Base-by-base conservation (phyloP, 2,113 vertebrate genomes). In the Andinoacara biseriatus region DNA sequence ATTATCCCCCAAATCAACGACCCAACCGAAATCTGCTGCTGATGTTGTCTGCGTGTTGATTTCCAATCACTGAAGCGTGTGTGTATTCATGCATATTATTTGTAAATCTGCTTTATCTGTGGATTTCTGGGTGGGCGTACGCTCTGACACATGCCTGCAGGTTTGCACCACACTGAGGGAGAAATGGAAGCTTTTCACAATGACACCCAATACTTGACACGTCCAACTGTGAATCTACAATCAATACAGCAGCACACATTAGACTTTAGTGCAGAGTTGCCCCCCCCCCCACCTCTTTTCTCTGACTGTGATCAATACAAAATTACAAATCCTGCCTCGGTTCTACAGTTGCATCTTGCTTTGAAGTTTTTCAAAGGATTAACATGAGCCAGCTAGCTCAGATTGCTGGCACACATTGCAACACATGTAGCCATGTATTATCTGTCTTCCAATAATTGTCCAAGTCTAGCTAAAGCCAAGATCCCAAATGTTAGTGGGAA, bases 191-290 rank as follows among this genome's bases (percentile, higher is more conserved):
- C 81, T 90, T 91, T 91, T 93, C 69, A 83, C 84, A 61, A 24
- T 79, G 84, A 90, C 91, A 90, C 91, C 86, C 91, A 58, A 90
- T 92, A 81, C 82, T 33, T 61, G 65, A 88, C 84, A 81, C 58
- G 5, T 87, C 80, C 80, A 81, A 69, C 81, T 89, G 91, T 84
- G 89, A 92, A 83, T 87, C 79, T 38, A 20, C 74, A 76, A 67
- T 93, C 90, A 83, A 90, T 89, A 83, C 76, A 52, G 43, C 75
- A 35, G 20, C 85, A 75, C 79, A 79, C 79, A 31, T 74, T 86
- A 69, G 26, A 76, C 63, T 90, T 80, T n/a, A 38, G 60, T 74
- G 35, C 61, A 10, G 57, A 72, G 38, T 63, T 77, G n/a, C 80
- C 86, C 83, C 10, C 3, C 24, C 38, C 63, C 46, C 63, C 79